A percentile compares a stretch with the other conserved stretches of the same genome.
These are phyloP conservation scores for Mycetomoellerius zeteki DNA, from an alignment of 1,140 invertebrate species.

Conservation along the genomic window DNA sequence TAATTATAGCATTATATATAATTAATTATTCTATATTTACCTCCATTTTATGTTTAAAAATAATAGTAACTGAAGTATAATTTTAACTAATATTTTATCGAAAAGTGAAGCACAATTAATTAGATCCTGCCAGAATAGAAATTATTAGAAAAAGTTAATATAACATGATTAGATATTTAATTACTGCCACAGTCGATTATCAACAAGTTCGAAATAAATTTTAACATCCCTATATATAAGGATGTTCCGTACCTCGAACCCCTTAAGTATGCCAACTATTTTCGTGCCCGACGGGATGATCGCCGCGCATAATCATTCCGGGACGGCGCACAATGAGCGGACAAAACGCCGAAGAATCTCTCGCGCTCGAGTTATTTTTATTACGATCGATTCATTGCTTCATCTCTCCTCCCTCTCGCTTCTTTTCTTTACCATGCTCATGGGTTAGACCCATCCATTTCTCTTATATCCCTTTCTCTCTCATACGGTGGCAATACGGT, in stretches of 20 bases:
- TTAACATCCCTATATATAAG: not conserved
- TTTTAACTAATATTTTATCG: not conserved
- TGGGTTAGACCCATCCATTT: constrained; percentile 44
- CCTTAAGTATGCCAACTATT: constrained; percentile 44
- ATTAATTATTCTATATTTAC: not conserved
- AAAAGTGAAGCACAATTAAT: not conserved
- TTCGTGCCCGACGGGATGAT: not conserved
- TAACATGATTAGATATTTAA: not conserved
- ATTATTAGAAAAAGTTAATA: not conserved
- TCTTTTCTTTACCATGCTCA: not conserved
- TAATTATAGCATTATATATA: not conserved
- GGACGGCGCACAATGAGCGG: constrained; percentile 27
- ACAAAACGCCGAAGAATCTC: constrained; percentile 57
- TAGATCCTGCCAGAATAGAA: not conserved
- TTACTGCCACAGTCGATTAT: not conserved
- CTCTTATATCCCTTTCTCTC: constrained; percentile 26
- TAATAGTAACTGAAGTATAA: not conserved
- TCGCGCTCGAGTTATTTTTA: constrained; percentile 62
- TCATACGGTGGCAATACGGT: constrained; percentile 26
- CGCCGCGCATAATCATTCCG: constrained; percentile 45
- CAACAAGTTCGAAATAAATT: constrained; percentile 11
- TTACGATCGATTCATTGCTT: constrained; percentile 57
- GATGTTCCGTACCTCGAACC: not conserved
- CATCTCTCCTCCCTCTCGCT: not conserved
- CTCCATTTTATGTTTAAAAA: not conserved